Conservation (phyloP, 1,140 invertebrate species). For the Drosophila burlai region DNA sequence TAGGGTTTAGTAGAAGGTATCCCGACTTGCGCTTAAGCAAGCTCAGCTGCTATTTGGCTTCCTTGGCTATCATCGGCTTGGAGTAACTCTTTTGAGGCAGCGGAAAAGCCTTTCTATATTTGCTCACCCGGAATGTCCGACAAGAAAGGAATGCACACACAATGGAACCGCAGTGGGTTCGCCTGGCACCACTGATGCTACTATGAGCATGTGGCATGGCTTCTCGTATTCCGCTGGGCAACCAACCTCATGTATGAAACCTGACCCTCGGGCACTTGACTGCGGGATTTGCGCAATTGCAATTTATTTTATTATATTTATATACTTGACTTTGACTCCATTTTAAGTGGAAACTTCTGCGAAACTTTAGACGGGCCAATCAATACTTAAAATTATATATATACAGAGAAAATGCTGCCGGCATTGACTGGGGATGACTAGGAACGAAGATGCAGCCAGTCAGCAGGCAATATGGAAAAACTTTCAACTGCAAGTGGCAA, state of each 20-base stretch:
- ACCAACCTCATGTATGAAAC: conserved; percentile 26
- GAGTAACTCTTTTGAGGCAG: conserved; percentile 5
- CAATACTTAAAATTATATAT: conserved; percentile 31
- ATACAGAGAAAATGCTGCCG: conserved; percentile 4
- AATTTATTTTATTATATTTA: conserved; percentile 43
- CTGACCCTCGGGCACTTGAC: conserved; percentile 20
- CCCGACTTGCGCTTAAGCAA: not conserved
- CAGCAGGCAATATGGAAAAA: conserved; percentile 37
- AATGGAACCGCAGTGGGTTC: conserved; percentile 25
- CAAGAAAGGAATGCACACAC: conserved; percentile 18
- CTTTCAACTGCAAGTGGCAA: conserved; percentile 61
- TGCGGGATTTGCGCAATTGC: conserved; percentile 32
- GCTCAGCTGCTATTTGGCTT: not conserved
- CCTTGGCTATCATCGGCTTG: conserved; percentile 3
- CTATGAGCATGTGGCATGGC: not conserved
- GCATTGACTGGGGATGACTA: conserved; percentile 1
- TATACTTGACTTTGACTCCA: conserved; percentile 39
- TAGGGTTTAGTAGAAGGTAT: not conserved
- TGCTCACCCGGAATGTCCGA: conserved; percentile 30
- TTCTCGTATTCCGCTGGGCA: conserved; percentile 29
- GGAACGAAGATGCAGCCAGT: conserved; percentile 2
- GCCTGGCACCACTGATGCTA: conserved; percentile 12
- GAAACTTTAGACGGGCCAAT: conserved; percentile 33
- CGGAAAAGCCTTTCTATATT: conserved; percentile 7
- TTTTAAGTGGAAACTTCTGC: conserved; percentile 34